phyloP scores from a whole-genome alignment of 2,113 vertebrate species.

The Gobio gobio region DNA sequence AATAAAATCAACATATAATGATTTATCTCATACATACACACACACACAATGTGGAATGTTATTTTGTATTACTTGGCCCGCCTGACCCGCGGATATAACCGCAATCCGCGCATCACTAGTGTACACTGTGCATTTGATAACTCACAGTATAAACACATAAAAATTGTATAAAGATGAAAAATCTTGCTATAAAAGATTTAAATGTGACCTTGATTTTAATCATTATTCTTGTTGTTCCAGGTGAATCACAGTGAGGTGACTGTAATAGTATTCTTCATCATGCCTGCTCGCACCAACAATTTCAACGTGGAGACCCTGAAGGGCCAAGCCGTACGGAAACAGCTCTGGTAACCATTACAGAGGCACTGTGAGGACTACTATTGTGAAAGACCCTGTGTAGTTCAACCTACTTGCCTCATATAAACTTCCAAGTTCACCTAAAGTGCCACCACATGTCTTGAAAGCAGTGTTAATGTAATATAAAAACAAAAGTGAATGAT shows the following conservation, averaged over 20 bases:
- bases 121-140: neutral
- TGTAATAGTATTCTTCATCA: slow-evolving; percentile 91
- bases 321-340: slow-evolving; percentile 91
- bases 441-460: too few relatives aligned
- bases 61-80: too few relatives aligned
- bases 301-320: slow-evolving; percentile 95
- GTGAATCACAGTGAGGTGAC: slow-evolving; percentile 89
- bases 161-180: neutral
- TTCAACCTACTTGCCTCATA: neutral
- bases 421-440: neutral
- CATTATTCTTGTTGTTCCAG: slow-evolving; percentile 65
- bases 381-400: slow-evolving; percentile 32
- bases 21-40: too few relatives aligned
- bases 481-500: too few relatives aligned
- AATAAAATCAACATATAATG: too few relatives aligned
- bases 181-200: neutral
- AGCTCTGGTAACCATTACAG: slow-evolving; percentile 83
- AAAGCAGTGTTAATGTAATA: neutral
- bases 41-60: too few relatives aligned
- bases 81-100: too few relatives aligned
- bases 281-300: slow-evolving; percentile 93
- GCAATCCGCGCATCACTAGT: too few relatives aligned
- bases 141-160: neutral
- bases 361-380: slow-evolving; percentile 39
- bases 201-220: neutral